phyloP scores from a whole-genome alignment of 2,797 vertebrate species.

The Pelochelys cantorii region DNA sequence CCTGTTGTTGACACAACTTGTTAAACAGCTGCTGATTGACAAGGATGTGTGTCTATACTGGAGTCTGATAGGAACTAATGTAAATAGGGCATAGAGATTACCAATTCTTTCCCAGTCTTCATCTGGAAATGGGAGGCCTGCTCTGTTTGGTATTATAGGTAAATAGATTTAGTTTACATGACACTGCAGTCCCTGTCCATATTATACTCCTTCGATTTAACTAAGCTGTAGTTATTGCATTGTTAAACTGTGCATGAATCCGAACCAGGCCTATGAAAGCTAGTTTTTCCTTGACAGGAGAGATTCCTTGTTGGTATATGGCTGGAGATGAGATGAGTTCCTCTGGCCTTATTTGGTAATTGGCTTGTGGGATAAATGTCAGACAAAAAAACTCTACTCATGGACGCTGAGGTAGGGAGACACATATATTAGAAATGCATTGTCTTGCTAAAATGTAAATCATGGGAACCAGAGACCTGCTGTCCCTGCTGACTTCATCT shows the following conservation, averaged over 20 bases:
- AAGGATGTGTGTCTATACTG: neutral
- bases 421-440: neutral
- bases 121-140: neutral
- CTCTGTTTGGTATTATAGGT: neutral
- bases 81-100: neutral
- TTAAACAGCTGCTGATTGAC: neutral
- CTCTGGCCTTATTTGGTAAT: neutral
- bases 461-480: neutral
- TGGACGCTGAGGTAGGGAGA: neutral
- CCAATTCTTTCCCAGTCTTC: no score
- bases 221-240: neutral
- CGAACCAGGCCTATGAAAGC: neutral
- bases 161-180: neutral
- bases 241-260: neutral
- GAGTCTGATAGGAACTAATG: neutral
- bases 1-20: neutral
- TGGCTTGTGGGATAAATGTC: neutral
- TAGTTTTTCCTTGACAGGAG: neutral
- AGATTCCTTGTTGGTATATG: neutral
- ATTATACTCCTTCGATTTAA: neutral
- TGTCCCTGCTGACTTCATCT: neutral
- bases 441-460: neutral
- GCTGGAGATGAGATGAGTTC: neutral
- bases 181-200: neutral
- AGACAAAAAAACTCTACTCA: neutral